phyloP scores from a whole-genome alignment of 2,888 invertebrate genomes.

The Dasysyrphus tricinctus region DNA sequence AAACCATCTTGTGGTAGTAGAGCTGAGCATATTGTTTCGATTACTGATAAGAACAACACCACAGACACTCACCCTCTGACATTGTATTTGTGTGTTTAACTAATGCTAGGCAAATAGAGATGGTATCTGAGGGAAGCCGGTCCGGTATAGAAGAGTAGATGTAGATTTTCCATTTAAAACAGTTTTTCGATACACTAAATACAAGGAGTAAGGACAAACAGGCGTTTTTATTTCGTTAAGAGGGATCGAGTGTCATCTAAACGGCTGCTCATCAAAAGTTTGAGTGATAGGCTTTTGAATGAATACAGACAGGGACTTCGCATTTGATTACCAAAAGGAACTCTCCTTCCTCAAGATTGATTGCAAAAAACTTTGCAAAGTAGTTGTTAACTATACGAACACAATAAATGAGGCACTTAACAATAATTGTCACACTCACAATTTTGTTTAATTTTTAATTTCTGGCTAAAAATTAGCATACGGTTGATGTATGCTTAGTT shows the following conservation, averaged over 20 bases:
- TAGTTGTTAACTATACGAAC: background rate
- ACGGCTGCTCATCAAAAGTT: conserved; percentile 9
- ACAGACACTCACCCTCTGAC: conserved; percentile 9
- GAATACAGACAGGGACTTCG: background rate
- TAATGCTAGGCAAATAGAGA: conserved; percentile 50
- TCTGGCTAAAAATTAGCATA: too few species aligned
- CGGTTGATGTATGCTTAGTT: too few species aligned
- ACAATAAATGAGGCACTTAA: too few species aligned
- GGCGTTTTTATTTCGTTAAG: background rate
- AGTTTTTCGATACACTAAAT: background rate
- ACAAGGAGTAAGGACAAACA: background rate
- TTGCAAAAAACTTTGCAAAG: background rate
- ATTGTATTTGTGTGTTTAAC: conserved; percentile 38
- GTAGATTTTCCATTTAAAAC: conserved; percentile 23
- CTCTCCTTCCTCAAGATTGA: background rate
- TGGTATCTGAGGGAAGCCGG: conserved; percentile 32
- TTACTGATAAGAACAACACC: conserved; percentile 56
- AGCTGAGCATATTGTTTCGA: conserved; percentile 66
- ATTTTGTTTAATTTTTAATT: too few species aligned
- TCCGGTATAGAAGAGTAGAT: background rate
- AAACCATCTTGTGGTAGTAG: conserved; percentile 10
- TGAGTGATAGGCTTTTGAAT: conserved; percentile 12
- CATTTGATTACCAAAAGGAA: background rate
- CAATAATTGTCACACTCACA: too few species aligned
- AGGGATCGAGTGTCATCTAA: conserved; percentile 23